Percentiles rank a stretch among this genome's conserved stretches.
Conservation (phyloP, 2,113 vertebrate genomes). For the Azemiops feae region DNA sequence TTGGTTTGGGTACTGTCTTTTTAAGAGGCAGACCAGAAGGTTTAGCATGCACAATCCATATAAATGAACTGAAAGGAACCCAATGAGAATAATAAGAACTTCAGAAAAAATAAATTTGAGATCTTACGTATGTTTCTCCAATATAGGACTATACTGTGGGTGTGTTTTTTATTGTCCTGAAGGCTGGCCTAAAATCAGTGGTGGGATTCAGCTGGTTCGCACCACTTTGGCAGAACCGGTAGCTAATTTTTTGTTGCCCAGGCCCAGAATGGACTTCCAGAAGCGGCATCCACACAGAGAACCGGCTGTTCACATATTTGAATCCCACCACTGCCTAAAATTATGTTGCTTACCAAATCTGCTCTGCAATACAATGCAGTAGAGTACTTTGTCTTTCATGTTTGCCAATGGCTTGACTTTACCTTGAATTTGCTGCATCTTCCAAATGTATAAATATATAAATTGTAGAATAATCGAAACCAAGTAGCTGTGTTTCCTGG, state of each 20-base stretch:
- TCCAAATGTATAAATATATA: constrained; percentile 28
- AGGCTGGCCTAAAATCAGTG: not conserved
- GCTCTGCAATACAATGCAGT: constrained; percentile 5
- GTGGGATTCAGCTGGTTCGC: no score
- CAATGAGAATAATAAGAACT: not conserved
- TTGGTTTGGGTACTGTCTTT: not conserved
- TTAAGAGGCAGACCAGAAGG: not conserved
- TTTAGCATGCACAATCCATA: not conserved
- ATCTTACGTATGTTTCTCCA: not conserved
- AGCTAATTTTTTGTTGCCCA: no score
- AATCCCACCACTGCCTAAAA: not conserved
- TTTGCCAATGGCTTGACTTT: constrained; percentile 27
- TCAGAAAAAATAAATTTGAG: not conserved
- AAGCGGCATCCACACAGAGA: no score
- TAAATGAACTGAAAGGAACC: not conserved
- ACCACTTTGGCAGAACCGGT: no score
- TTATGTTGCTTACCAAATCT: constrained; percentile 21
- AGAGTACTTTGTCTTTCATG: not conserved
- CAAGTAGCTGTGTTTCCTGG: constrained; percentile 12
- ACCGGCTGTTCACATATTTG: no score
- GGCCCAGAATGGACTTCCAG: no score
- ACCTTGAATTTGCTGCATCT: not conserved
- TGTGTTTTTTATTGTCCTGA: not conserved
- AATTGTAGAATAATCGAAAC: not conserved
- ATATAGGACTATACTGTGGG: not conserved